Evolutionary conservation across 2,797 vertebrate genomes (phyloP).

Genomic region (Bradypus variegatus): DNA sequence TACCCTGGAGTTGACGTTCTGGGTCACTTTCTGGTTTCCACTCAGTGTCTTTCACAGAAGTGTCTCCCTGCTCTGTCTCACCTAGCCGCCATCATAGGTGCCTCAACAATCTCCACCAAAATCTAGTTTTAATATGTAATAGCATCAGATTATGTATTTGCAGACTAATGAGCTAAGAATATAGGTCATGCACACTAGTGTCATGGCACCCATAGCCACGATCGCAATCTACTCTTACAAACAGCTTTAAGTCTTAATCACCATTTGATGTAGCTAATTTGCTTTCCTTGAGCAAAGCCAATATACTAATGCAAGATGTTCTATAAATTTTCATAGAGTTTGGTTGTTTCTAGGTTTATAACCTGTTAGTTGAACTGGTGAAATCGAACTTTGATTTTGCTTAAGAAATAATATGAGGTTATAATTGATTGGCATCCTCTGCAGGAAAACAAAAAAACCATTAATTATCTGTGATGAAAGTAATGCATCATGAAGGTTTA

Average conservation of each 20-base stretch:
- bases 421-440: neutral
- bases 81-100: too few relatives aligned
- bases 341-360: neutral
- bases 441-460: neutral
- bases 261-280: neutral
- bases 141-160: neutral
- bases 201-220: neutral
- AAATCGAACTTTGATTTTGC: neutral
- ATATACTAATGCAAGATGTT: neutral
- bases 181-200: too few relatives aligned
- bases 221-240: neutral
- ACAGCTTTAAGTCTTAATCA: neutral
- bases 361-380: neutral
- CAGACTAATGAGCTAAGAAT: neutral
- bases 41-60: too few relatives aligned
- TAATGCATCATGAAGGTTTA: neutral
- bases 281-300: neutral
- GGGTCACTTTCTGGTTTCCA: too few relatives aligned
- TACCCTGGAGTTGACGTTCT: too few relatives aligned
- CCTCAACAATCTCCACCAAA: too few relatives aligned
- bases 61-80: too few relatives aligned
- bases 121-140: neutral
- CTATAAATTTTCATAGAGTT: neutral
- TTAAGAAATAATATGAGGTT: neutral
- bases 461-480: neutral